Percentiles rank a stretch among this genome's conserved stretches.
Evolutionary conservation across 2,888 invertebrate species (phyloP).

Genomic region (Serripes groenlandicus): DNA sequence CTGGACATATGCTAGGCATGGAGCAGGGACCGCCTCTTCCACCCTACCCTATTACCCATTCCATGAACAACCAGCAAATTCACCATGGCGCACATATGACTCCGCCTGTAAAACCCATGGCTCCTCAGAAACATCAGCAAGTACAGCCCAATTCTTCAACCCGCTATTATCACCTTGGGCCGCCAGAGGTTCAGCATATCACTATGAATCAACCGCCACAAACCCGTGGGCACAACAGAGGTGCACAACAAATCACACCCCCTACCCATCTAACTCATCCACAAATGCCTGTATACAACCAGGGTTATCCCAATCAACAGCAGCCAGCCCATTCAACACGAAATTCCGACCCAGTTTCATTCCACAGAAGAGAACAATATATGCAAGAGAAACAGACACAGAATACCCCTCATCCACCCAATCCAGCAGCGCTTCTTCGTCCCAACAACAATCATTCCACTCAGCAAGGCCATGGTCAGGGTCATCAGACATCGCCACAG

Average conservation of each 20-base stretch:
- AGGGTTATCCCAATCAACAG: neutral
- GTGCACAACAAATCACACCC: neutral
- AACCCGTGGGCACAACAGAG: neutral
- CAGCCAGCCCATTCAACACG: neutral
- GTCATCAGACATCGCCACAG: neutral
- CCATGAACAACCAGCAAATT: neutral
- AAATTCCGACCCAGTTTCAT: neutral
- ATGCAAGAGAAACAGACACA: no score
- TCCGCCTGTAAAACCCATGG: neutral
- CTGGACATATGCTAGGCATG: neutral
- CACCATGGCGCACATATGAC: neutral
- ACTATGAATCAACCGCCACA: neutral
- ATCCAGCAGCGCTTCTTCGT: no score
- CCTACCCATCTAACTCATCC: neutral
- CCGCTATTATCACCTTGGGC: neutral
- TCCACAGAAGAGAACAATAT: no score
- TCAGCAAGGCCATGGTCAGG: neutral
- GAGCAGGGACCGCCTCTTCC: neutral
- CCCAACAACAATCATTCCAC: no score
- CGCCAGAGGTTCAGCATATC: constrained; percentile 5
- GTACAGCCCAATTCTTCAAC: neutral
- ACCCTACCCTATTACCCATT: neutral
- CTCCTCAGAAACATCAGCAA: neutral
- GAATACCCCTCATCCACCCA: no score
- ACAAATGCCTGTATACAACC: neutral